Base-by-base conservation (phyloP, 2,797 vertebrate species). In the Molossus molossus region DNA sequence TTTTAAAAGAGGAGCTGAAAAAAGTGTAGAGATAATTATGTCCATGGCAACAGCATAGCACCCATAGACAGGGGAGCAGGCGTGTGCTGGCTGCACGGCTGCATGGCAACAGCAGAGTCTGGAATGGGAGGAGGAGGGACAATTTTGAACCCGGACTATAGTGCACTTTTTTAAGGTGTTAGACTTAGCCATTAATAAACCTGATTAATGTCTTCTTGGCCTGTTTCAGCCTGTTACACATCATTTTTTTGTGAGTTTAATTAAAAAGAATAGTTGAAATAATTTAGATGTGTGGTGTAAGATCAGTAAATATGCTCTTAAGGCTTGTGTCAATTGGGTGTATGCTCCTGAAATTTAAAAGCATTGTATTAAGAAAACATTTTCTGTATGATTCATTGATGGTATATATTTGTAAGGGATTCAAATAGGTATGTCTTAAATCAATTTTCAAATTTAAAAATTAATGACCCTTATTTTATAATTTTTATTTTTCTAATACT, bases 41-140 rank as follows among this genome's bases (percentile, higher is more conserved):
- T 96, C 92, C 94, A 95, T 97, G 94, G 94, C 91, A 97, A 97
- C 87, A 75, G 50, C 48, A 37, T 89, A 94, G 62, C 67, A 75
- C 27, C 12, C 77, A 64, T 64, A 50, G 29, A 57, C 90, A 88
- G 89, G 81, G 15, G 45, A 88, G 50, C 1, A 3, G 87, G 70
- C 20, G 15, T 53, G 48, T 87, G 40, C 79, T 69, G 72, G 53
- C 50, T 77, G 50, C 64, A 13, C 53, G 21, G 53, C 53, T 77
- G 53, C 55, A 7, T 86, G 67, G 94, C 85, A 93, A 83, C 62
- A 8, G 60, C 13, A 40, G 53, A 57, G 27, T 60, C 37, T 6
- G 3, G 27, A 0, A 53, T 0, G 27, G 53, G 25, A n/a, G 45
- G 21, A 33, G 55, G 62, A 69, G 94, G 58, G 79, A 67, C 55